Evolutionary conservation across 2,797 vertebrate genomes (phyloP).

Genomic region (Pelodytes ibericus): DNA sequence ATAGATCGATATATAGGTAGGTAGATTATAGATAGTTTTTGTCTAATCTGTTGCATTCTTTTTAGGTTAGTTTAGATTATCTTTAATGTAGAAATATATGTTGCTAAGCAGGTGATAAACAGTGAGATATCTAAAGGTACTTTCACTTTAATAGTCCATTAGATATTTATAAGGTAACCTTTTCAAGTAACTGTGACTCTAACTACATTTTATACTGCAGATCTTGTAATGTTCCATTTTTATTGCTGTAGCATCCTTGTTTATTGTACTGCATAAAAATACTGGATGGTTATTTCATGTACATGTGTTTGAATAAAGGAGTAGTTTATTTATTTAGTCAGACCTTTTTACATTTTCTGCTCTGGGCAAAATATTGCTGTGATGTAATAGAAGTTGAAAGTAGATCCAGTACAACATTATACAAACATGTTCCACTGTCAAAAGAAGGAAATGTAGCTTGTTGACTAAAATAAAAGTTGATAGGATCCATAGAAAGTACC

Average conservation of each 20-base stretch:
- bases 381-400: constrained; percentile 48
- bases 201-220: neutral
- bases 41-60: neutral
- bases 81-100: neutral
- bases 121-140: neutral
- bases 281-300: neutral
- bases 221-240: neutral
- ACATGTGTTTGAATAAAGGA: constrained; percentile 17
- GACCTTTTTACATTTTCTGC: constrained; percentile 20
- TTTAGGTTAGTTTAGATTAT: neutral
- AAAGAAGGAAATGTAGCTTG: constrained; percentile 14
- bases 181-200: neutral
- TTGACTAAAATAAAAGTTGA: constrained; percentile 40
- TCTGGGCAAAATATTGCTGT: constrained; percentile 27
- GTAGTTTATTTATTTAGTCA: constrained; percentile 10
- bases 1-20: no score
- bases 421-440: constrained; percentile 45
- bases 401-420: constrained; percentile 38
- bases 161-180: neutral
- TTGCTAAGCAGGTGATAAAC: neutral
- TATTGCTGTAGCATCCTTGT: neutral
- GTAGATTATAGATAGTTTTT: no score
- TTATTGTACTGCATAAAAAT: constrained; percentile 3
- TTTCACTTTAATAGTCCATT: constrained; percentile 7
- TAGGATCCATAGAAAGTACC: constrained; percentile 14